These are phyloP conservation scores for Leptinotarsa rubiginosa DNA, from an alignment of 2,888 invertebrate species.

Conservation along the genomic window DNA sequence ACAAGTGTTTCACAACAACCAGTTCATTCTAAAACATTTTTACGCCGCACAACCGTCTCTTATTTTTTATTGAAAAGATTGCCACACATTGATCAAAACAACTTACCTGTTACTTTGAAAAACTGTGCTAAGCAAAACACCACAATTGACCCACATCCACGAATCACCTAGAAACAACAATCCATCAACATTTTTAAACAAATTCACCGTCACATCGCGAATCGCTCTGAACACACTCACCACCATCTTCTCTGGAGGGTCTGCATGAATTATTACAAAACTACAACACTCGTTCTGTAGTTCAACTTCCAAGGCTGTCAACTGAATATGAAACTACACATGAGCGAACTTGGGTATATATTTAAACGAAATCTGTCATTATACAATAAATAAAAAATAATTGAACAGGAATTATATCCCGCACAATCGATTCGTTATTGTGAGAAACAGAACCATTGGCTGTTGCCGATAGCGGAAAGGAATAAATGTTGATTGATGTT, in stretches of 20 bases:
- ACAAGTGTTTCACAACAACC: too few relatives aligned
- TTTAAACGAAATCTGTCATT: constrained; percentile 44
- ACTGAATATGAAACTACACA: constrained; percentile 53
- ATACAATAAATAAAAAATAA: constrained; percentile 41
- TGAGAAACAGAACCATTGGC: background rate
- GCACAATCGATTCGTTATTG: constrained; percentile 14
- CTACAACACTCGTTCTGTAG: constrained; percentile 43
- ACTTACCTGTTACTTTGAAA: constrained; percentile 36
- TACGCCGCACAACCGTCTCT: background rate
- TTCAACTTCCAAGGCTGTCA: constrained; percentile 56
- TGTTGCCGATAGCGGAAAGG: background rate
- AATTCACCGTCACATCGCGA: constrained; percentile 18
- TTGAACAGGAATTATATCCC: constrained; percentile 36
- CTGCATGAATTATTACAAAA: constrained; percentile 37
- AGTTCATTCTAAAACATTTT: too few relatives aligned
- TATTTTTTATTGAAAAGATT: background rate
- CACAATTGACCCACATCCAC: constrained; percentile 14
- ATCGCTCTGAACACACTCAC: constrained; percentile 29
- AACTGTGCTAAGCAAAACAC: constrained; percentile 33
- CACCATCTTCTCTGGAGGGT: constrained; percentile 39
- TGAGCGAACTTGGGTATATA: constrained; percentile 51
- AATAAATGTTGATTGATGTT: background rate
- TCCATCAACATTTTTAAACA: constrained; percentile 13
- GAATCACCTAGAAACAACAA: constrained; percentile 31
- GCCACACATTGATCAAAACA: background rate